Conservation (phyloP, 1,140 invertebrate genomes). For the Choristoneura fumiferana region DNA sequence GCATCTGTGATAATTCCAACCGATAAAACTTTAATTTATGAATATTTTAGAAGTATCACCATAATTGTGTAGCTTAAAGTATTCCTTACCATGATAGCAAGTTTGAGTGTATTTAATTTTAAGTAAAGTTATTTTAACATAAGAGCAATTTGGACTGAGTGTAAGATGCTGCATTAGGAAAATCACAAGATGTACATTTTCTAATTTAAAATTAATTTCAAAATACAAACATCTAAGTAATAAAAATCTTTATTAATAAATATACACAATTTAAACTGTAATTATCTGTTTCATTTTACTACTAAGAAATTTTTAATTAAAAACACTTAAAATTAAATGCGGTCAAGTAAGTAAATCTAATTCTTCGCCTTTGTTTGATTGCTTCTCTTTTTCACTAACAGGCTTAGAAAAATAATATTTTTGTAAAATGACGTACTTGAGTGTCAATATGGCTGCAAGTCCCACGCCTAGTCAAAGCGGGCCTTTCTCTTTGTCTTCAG, state of each 20-base stretch:
- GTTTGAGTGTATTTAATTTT: background rate
- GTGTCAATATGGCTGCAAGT: conserved; percentile 39
- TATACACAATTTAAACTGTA: background rate
- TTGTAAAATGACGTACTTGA: conserved; percentile 52
- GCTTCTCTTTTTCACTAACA: background rate
- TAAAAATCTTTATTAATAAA: background rate
- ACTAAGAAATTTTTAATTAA: background rate
- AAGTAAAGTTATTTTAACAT: conserved; percentile 8
- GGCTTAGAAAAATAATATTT: conserved; percentile 44
- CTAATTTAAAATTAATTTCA: conserved; percentile 11
- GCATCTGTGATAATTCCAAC: conserved; percentile 75
- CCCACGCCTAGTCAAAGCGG: conserved; percentile 64
- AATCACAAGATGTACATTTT: conserved; percentile 6
- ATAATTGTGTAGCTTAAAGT: conserved; percentile 33
- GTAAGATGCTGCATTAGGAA: conserved; percentile 3
- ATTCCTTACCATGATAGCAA: conserved; percentile 35
- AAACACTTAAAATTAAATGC: conserved; percentile 9
- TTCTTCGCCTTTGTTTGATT: conserved; percentile 13
- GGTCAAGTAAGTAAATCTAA: conserved; percentile 6
- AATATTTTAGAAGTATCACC: conserved; percentile 52
- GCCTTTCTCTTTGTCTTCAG: conserved; percentile 48
- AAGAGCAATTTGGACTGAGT: conserved; percentile 6
- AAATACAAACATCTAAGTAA: conserved; percentile 3
- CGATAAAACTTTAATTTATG: conserved; percentile 73
- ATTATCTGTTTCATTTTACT: background rate